Evolutionary conservation across 2,113 vertebrate species (phyloP).

Genomic region (Salminus brasiliensis): DNA sequence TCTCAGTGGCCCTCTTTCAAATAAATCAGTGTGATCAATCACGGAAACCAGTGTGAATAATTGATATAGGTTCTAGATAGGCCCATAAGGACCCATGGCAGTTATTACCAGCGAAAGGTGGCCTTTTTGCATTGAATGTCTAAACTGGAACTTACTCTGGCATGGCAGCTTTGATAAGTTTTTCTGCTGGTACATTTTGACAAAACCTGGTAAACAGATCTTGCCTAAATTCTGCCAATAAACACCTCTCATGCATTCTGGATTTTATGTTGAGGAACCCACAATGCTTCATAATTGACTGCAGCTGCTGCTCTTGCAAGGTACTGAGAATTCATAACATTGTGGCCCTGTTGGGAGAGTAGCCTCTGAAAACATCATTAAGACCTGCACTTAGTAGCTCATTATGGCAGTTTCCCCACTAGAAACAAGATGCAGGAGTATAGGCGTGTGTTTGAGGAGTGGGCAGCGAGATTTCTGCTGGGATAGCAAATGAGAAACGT

Average conservation of each 20-base stretch:
- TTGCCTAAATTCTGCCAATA: too few species aligned
- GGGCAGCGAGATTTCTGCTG: not conserved
- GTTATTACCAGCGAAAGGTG: not conserved
- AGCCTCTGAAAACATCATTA: not conserved
- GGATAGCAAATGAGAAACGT: not conserved
- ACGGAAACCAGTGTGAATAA: not conserved
- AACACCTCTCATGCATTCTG: not conserved
- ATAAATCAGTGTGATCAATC: constrained; percentile 1
- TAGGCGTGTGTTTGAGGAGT: not conserved
- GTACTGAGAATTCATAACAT: not conserved
- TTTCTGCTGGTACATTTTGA: not conserved
- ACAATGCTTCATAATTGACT: not conserved
- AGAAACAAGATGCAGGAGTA: not conserved
- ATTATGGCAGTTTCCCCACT: not conserved
- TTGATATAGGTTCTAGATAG: not conserved
- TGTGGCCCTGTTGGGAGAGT: not conserved
- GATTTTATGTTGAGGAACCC: not conserved
- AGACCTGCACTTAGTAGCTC: not conserved
- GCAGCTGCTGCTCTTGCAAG: not conserved
- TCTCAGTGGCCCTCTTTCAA: constrained; percentile 66
- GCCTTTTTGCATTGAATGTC: too few species aligned
- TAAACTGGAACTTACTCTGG: too few species aligned
- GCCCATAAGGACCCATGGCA: not conserved
- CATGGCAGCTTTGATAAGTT: not conserved
- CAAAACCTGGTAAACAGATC: not conserved